Percentiles rank a stretch among this genome's conserved stretches.
These are phyloP conservation scores for Muscicapa striata DNA, from an alignment of 2,797 vertebrate species.

Conservation along the genomic window DNA sequence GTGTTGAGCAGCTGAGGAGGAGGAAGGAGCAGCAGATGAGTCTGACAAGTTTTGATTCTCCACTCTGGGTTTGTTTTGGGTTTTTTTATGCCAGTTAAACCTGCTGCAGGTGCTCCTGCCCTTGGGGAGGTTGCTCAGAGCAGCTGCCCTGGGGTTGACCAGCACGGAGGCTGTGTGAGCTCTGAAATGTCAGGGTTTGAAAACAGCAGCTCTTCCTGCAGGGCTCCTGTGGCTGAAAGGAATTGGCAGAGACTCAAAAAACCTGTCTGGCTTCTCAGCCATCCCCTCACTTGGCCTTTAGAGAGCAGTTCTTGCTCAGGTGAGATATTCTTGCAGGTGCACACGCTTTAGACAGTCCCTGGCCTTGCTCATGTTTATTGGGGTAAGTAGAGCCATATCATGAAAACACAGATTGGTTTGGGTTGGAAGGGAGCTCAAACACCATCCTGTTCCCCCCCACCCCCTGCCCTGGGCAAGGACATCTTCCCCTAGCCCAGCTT, in stretches of 20 bases:
- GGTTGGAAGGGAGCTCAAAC: background rate
- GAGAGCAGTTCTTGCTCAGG: background rate
- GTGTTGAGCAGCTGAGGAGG: background rate
- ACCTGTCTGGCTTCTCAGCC: background rate
- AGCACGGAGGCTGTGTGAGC: background rate
- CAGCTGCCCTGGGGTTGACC: background rate
- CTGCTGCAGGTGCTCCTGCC: background rate
- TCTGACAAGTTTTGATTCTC: background rate
- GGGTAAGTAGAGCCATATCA: accelerated
- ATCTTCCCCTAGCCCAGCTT: background rate
- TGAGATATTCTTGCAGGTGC: background rate
- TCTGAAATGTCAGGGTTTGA: background rate
- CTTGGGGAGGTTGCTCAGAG: background rate
- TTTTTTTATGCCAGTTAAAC: background rate
- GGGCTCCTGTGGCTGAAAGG: background rate
- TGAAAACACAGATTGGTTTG: background rate
- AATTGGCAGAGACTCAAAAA: background rate
- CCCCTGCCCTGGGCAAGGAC: background rate
- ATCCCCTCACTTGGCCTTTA: background rate
- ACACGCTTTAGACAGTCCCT: no score
- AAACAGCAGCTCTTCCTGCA: background rate
- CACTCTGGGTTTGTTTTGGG: background rate
- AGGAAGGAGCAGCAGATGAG: background rate
- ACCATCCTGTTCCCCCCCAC: accelerated
- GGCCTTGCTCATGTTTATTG: background rate